Conservation (phyloP, 2,797 vertebrate genomes). For the Lerista edwardsae region DNA sequence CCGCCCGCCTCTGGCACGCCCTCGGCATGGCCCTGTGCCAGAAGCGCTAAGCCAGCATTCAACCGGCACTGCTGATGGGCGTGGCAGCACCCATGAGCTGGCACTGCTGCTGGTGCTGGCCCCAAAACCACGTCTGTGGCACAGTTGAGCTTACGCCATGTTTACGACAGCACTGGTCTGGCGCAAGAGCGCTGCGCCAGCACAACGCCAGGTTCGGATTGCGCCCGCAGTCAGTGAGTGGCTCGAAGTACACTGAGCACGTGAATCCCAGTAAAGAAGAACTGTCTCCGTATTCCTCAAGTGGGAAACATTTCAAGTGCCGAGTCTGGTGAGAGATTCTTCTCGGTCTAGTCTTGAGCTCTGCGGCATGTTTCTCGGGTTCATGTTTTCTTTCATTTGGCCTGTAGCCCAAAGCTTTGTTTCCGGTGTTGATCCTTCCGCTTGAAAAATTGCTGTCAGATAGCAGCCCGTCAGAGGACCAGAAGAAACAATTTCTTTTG, state of each 20-base stretch:
- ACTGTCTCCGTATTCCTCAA: conserved; percentile 6
- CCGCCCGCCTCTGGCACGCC: too few species aligned
- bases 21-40: too few species aligned
- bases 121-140: too few species aligned
- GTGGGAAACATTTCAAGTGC: conserved; percentile 14
- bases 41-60: too few species aligned
- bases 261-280: neutral
- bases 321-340: neutral
- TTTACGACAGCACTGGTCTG: too few species aligned
- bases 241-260: neutral
- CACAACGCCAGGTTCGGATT: too few species aligned
- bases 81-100: too few species aligned
- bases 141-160: too few species aligned
- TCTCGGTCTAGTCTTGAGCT: neutral
- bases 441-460: neutral
- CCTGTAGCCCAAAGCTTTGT: neutral
- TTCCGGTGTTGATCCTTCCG: neutral
- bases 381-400: conserved; percentile 10
- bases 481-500: neutral
- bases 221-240: neutral
- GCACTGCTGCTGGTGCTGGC: too few species aligned
- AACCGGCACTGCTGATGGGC: too few species aligned
- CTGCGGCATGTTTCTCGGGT: conserved; percentile 8
- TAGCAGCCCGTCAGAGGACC: neutral
- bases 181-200: too few species aligned